Percentiles rank a stretch among this genome's conserved stretches.
phyloP scores from a whole-genome alignment of 1,140 invertebrate species.

The Liolophura sinensis region DNA sequence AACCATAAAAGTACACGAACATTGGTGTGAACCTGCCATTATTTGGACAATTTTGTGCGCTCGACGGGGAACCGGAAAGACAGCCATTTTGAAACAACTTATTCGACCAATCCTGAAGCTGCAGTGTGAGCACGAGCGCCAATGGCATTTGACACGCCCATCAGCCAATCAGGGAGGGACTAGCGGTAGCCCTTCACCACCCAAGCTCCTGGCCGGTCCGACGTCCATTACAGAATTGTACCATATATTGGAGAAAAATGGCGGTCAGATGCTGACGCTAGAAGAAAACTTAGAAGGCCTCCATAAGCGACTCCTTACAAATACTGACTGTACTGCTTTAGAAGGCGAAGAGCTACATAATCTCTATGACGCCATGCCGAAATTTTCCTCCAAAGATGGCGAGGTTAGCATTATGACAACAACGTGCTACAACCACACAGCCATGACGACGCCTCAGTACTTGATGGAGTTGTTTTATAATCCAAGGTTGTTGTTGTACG shows the following conservation, averaged over 20 bases:
- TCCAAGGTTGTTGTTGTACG: conserved; percentile 18
- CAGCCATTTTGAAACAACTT: conserved; percentile 26
- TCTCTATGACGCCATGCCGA: conserved; percentile 23
- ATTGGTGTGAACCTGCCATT: conserved; percentile 29
- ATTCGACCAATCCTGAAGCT: conserved; percentile 24
- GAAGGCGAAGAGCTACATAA: conserved; percentile 5
- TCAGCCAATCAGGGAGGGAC: not conserved
- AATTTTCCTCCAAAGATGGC: conserved; percentile 16
- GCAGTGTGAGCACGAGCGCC: conserved; percentile 12
- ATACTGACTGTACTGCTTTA: not conserved
- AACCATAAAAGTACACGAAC: conserved; percentile 24
- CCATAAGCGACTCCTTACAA: conserved; percentile 16
- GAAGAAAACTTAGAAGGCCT: conserved; percentile 20
- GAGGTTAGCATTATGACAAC: conserved; percentile 12
- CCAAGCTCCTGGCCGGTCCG: conserved; percentile 4
- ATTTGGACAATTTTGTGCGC: conserved; percentile 30
- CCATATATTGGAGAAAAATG: conserved; percentile 19
- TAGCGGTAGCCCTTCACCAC: not conserved
- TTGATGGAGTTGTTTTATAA: conserved; percentile 21
- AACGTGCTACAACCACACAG: conserved; percentile 23
- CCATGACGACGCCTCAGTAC: conserved; percentile 25
- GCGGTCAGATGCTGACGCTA: conserved; percentile 18
- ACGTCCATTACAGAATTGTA: conserved; percentile 7
- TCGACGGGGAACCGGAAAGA: conserved; percentile 19
- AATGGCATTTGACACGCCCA: conserved; percentile 7